These are phyloP conservation scores for Agrypnia vestita DNA, from an alignment of 1,140 invertebrate species.

Conservation along the genomic window DNA sequence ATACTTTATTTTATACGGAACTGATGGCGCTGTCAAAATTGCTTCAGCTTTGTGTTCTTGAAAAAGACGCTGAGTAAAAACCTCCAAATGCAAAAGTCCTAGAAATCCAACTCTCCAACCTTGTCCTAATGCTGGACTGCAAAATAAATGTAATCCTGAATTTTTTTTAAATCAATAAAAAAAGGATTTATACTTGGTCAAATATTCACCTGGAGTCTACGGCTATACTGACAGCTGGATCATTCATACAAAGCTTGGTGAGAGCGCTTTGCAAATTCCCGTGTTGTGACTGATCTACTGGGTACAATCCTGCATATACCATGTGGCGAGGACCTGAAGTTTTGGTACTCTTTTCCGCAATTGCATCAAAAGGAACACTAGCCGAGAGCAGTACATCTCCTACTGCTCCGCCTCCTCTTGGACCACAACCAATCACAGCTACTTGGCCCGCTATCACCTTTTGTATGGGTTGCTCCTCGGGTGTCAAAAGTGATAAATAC, in stretches of 20 bases:
- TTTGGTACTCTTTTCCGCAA: constrained; percentile 82
- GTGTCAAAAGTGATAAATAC: constrained; percentile 86
- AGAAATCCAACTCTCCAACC: constrained; percentile 96
- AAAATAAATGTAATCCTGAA: constrained; percentile 60
- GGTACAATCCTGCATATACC: constrained; percentile 96
- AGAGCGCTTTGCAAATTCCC: constrained; percentile 84
- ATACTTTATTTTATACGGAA: constrained; percentile 92
- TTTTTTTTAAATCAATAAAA: background rate
- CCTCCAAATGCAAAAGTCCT: constrained; percentile 96
- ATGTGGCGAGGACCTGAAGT: constrained; percentile 79
- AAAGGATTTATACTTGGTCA: background rate
- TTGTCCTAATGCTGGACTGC: constrained; percentile 92
- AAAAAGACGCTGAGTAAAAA: constrained; percentile 93
- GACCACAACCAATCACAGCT: constrained; percentile 67
- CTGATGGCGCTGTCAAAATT: constrained; percentile 94
- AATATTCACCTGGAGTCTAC: constrained; percentile 84
- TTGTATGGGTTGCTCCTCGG: constrained; percentile 80
- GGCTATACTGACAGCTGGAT: constrained; percentile 88
- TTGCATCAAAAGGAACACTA: constrained; percentile 69
- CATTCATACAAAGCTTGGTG: constrained; percentile 94
- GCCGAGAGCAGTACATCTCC: constrained; percentile 67
- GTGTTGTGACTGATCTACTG: constrained; percentile 91
- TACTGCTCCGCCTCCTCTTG: constrained; percentile 68
- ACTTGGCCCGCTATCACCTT: constrained; percentile 78
- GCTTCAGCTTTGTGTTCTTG: constrained; percentile 94